A percentile compares a stretch with the other conserved stretches of the same genome.
These are phyloP conservation scores for Drosophila melanosoma DNA, from an alignment of 2,888 invertebrate genomes.

Conservation along the genomic window DNA sequence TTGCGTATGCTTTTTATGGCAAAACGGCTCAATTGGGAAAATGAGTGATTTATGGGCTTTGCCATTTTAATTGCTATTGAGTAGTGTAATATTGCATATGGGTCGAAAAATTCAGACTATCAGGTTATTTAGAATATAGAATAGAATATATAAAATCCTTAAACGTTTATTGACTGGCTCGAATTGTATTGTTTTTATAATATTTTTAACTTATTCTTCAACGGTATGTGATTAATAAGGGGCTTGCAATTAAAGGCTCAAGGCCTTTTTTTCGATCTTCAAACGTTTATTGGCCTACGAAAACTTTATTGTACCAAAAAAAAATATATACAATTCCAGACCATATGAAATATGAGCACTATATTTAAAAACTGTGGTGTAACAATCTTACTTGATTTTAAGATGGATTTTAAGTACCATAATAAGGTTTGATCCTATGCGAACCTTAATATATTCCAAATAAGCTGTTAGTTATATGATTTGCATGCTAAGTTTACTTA, in stretches of 20 bases:
- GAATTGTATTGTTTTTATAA: not conserved
- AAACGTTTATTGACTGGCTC: not conserved
- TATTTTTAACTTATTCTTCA: not conserved
- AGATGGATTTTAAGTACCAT: too few species aligned
- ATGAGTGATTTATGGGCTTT: slow-evolving; percentile 65
- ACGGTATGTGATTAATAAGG: not conserved
- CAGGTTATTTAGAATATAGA: too few species aligned
- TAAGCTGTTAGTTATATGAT: slow-evolving; percentile 19
- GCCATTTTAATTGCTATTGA: slow-evolving; percentile 65
- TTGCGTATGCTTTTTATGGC: slow-evolving; percentile 24
- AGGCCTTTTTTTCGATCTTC: not conserved
- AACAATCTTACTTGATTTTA: not conserved
- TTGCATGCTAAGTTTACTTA: slow-evolving; percentile 40
- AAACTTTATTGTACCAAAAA: not conserved
- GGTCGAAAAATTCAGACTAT: not conserved
- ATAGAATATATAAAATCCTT: not conserved
- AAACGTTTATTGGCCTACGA: not conserved
- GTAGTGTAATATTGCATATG: slow-evolving; percentile 14
- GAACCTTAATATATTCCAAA: not conserved
- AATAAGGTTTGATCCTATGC: too few species aligned
- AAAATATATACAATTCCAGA: too few species aligned
- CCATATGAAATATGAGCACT: not conserved
- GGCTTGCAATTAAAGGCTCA: not conserved
- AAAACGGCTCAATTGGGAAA: slow-evolving; percentile 60
- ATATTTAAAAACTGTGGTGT: not conserved